Evolutionary conservation across 2,113 vertebrate species (phyloP).

Genomic region (Montifringilla adamsi): DNA sequence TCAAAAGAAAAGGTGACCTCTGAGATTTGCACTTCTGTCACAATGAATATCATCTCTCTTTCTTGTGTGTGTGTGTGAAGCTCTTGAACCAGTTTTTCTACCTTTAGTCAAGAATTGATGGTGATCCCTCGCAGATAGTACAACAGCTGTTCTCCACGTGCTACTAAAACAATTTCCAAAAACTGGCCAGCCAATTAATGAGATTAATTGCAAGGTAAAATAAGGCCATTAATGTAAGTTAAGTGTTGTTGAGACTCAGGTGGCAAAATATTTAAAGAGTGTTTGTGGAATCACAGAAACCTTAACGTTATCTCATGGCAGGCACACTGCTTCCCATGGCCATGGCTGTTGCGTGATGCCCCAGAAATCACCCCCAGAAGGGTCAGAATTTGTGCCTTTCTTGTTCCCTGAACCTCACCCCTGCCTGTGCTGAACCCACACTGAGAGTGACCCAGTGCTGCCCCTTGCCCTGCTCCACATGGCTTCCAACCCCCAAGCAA

Average conservation of each 20-base stretch:
- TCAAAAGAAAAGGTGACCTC: not conserved
- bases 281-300: not conserved
- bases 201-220: not conserved
- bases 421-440: rapidly evolving
- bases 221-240: not conserved
- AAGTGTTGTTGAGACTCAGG: not conserved
- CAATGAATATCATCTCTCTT: not conserved
- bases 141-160: not conserved
- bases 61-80: not conserved
- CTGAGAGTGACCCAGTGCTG: rapidly evolving
- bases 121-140: not conserved
- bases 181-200: not conserved
- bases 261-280: not conserved
- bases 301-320: rapidly evolving
- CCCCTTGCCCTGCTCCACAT: not conserved
- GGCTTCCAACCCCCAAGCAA: not conserved
- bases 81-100: not conserved
- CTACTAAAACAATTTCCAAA: not conserved
- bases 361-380: not conserved
- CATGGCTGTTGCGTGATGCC: rapidly evolving
- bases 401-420: not conserved
- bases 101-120: rapidly evolving
- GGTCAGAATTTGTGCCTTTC: not conserved
- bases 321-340: rapidly evolving
- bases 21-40: not conserved